Base-by-base conservation (phyloP, 1,140 invertebrate species). In the Dysdera silvatica region DNA sequence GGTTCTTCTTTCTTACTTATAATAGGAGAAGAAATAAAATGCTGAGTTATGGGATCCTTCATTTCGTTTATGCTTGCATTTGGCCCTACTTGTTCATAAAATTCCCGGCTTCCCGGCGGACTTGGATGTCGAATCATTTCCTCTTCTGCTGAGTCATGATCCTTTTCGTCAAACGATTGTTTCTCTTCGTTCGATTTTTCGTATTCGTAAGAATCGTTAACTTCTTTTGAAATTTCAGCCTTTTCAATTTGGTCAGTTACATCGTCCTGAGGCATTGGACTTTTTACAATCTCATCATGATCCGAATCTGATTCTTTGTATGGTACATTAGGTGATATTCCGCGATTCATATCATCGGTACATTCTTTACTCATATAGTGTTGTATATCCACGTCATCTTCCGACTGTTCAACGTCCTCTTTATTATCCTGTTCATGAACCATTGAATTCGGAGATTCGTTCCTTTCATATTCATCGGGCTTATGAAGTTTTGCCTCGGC, bases 41-140 rank as follows among this genome's bases (percentile, higher is more conserved):
- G 59, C 20, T 56, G 55, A 2, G 53, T 51, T 18, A 67, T 57
- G 20, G 51, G 53, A 48, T 58, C 54, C 4, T 53, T 14, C 53
- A 62, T 54, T 31, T 67, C 65, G 16, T 35, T 28, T 16, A 35
- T 18, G 1, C 26, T 12, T 7, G 23, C 47, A 24, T 48, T 24
- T 7, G 31, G 31, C 18, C 16, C 16, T 6, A 37, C 33, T 16
- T 57, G 20, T 4, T 63, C 61, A 32, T 67, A 65, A 10, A 47
- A 59, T 18, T 67, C 53, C 49, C 47, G 49, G 37, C 51, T 43
- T 41, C 59, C 55, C 1, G 65, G 65, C 8, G 66, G 66, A 12
- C 60, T 67, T 14, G 66, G 61, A 56, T 67, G 58, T 28, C 66
- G 20, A 20, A 67, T 61, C 61, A 67, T 67, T 56, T 67, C 66